Evolutionary conservation across 1,140 invertebrate genomes (phyloP).

Genomic region (Acromyrmex charruanus): DNA sequence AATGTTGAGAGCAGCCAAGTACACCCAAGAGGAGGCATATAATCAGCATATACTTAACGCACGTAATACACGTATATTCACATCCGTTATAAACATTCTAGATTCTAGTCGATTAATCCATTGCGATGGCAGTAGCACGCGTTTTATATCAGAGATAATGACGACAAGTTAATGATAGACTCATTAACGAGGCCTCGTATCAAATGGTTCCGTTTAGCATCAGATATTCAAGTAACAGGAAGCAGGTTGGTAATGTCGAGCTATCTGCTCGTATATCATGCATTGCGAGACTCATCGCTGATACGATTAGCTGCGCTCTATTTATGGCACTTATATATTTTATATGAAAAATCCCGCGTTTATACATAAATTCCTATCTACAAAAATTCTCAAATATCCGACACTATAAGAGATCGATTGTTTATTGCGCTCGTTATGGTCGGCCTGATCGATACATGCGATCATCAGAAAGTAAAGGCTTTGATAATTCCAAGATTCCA

Average conservation of each 20-base stretch:
- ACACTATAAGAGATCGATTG: slow-evolving; percentile 49
- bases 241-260: slow-evolving; percentile 64
- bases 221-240: slow-evolving; percentile 71
- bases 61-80: slow-evolving; percentile 65
- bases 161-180: slow-evolving; percentile 75
- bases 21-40: slow-evolving; percentile 58
- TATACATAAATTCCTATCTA: slow-evolving; percentile 5
- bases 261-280: slow-evolving; percentile 67
- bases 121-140: slow-evolving; percentile 63
- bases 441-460: slow-evolving; percentile 43
- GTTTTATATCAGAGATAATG: slow-evolving; percentile 73
- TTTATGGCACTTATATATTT: slow-evolving; percentile 39
- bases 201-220: slow-evolving; percentile 73
- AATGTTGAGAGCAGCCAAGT: slow-evolving; percentile 26
- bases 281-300: slow-evolving; percentile 36
- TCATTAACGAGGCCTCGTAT: slow-evolving; percentile 74
- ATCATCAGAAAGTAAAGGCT: slow-evolving; percentile 30
- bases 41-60: slow-evolving; percentile 68
- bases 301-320: slow-evolving; percentile 63
- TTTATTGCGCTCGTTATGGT: slow-evolving; percentile 53
- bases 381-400: slow-evolving; percentile 37
- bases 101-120: slow-evolving; percentile 75
- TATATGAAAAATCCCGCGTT: background rate
- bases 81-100: slow-evolving; percentile 73
- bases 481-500: background rate